Conservation (phyloP, 2,113 vertebrate species). For the Gorilla gorilla region DNA sequence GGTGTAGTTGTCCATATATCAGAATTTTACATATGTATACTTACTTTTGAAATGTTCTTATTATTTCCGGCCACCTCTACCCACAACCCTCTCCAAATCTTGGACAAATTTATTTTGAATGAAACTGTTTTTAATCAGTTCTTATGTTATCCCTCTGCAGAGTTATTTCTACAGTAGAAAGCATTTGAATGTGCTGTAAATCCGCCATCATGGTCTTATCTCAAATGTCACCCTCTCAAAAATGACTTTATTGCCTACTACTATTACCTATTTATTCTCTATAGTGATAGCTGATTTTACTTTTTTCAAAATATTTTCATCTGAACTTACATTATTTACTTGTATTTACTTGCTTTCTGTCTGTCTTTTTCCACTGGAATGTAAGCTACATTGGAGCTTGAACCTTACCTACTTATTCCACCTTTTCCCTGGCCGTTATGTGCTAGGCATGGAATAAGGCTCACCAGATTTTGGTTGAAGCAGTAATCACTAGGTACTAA, state of each 20-base stretch:
- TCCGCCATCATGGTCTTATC: neutral
- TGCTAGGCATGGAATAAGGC: neutral
- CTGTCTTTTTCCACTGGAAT: neutral
- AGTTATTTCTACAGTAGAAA: neutral
- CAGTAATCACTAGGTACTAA: neutral
- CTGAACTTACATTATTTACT: neutral
- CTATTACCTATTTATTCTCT: neutral
- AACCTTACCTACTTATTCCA: neutral
- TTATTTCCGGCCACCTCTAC: neutral
- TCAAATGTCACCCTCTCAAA: neutral
- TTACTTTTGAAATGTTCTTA: neutral
- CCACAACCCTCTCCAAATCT: neutral
- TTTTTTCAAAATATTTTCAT: neutral
- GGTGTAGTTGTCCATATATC: neutral
- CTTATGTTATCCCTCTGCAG: neutral
- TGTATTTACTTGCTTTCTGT: neutral
- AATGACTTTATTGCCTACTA: neutral
- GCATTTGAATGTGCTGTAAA: neutral
- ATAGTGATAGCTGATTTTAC: neutral
- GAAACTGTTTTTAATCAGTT: neutral
- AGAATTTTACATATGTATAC: neutral
- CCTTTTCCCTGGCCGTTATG: neutral
- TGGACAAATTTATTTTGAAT: neutral
- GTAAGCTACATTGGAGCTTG: neutral
- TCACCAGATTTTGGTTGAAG: neutral